phyloP scores from a whole-genome alignment of 2,113 vertebrate species.

The Oncorhynchus kisutch region DNA sequence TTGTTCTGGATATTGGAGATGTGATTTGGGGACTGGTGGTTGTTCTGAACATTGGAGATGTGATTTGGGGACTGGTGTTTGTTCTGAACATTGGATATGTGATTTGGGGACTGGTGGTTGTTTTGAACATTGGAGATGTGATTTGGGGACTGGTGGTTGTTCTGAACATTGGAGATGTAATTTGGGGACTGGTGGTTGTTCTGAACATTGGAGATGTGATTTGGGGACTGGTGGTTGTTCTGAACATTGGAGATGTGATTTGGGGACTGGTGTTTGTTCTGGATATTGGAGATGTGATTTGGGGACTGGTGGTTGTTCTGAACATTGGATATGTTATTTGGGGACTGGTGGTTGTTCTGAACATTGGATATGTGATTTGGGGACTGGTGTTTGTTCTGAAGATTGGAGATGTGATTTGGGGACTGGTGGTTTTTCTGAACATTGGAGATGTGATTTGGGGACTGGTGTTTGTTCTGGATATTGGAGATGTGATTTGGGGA shows the following conservation, averaged over 20 bases:
- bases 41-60: slow-evolving; percentile 33
- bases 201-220: slow-evolving; percentile 29
- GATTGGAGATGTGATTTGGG: slow-evolving; percentile 21
- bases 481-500: slow-evolving; percentile 39
- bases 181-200: slow-evolving; percentile 20
- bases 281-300: slow-evolving; percentile 22
- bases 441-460: slow-evolving; percentile 12
- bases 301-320: slow-evolving; percentile 25
- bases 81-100: slow-evolving; percentile 33
- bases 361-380: slow-evolving; percentile 41
- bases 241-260: slow-evolving; percentile 47
- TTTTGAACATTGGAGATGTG: slow-evolving; percentile 32
- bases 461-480: slow-evolving; percentile 36
- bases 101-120: slow-evolving; percentile 20
- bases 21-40: slow-evolving; percentile 3
- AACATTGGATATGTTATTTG: slow-evolving; percentile 25
- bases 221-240: slow-evolving; percentile 20
- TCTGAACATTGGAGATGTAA: slow-evolving; percentile 19
- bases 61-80: slow-evolving; percentile 15
- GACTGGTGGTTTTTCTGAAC: slow-evolving; percentile 34
- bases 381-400: no score
- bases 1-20: slow-evolving; percentile 38
- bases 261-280: not conserved
- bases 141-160: slow-evolving; percentile 16
- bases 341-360: slow-evolving; percentile 28